A percentile compares a stretch with the other conserved stretches of the same genome.
These are phyloP conservation scores for Drosophila subquinaria DNA, from an alignment of 2,888 invertebrate species.

Conservation along the genomic window DNA sequence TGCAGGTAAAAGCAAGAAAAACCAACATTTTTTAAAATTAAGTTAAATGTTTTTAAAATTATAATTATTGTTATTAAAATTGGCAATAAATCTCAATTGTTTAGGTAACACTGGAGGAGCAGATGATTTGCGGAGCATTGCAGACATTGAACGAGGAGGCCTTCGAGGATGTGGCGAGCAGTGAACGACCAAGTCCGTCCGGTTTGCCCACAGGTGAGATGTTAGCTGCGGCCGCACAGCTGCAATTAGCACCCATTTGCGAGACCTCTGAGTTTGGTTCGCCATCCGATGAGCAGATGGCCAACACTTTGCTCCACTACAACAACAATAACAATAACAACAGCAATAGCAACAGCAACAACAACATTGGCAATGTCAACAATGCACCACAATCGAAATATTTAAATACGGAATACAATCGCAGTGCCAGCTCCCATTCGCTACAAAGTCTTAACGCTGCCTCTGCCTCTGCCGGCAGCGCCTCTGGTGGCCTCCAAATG, in stretches of 20 bases:
- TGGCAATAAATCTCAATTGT: conserved; percentile 39
- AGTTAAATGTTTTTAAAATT: neutral
- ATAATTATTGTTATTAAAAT: neutral
- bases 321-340: conserved; percentile 69
- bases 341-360: conserved; percentile 69
- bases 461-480: neutral
- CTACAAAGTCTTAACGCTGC: conserved; percentile 72
- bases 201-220: conserved; percentile 87
- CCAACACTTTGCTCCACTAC: conserved; percentile 72
- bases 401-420: conserved; percentile 76
- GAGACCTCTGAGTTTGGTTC: conserved; percentile 86
- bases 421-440: conserved; percentile 83
- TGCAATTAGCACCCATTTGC: conserved; percentile 86
- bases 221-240: conserved; percentile 85
- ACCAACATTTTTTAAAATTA: neutral
- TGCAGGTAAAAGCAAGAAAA: conserved; percentile 82
- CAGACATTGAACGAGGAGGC: conserved; percentile 97
- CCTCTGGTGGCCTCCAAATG: conserved; percentile 48
- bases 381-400: conserved; percentile 63
- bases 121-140: conserved; percentile 97
- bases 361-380: conserved; percentile 57
- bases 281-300: conserved; percentile 84
- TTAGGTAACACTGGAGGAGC: conserved; percentile 96
- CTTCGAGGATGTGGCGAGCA: conserved; percentile 94
- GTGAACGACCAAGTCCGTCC: conserved; percentile 87